Evolutionary conservation across 2,113 vertebrate genomes (phyloP).

Genomic region (Cyprinus carpio): DNA sequence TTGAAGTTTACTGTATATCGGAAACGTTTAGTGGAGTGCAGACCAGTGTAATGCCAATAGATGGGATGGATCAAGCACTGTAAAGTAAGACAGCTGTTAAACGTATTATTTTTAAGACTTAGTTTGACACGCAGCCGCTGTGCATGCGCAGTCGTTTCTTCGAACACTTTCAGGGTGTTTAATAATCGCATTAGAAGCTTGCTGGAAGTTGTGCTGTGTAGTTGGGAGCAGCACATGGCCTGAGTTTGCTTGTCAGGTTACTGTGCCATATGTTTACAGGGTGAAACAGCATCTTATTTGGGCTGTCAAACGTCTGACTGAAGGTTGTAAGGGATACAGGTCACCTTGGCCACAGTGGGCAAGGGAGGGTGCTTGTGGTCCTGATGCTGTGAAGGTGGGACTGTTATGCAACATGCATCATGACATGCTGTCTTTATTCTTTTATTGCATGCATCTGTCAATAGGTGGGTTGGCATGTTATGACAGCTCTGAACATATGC

Average conservation of each 20-base stretch:
- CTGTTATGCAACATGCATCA: slow-evolving; percentile 18
- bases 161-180: neutral
- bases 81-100: slow-evolving; percentile 13
- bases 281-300: neutral
- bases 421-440: neutral
- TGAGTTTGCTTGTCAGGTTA: neutral
- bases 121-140: neutral
- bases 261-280: neutral
- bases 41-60: neutral
- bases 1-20: slow-evolving; percentile 50
- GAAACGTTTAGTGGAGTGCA: slow-evolving; percentile 29
- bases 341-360: slow-evolving; percentile 15
- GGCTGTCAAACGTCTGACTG: neutral
- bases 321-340: neutral
- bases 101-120: neutral
- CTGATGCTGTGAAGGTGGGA: slow-evolving; percentile 31
- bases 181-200: slow-evolving; percentile 2
- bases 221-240: neutral
- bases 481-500: neutral
- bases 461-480: neutral
- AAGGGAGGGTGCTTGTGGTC: slow-evolving; percentile 6
- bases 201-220: neutral
- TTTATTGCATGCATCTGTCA: neutral
- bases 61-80: neutral
- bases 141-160: neutral